Evolutionary conservation across 2,113 vertebrate genomes (phyloP).

Genomic region (Mesitornis unicolor): DNA sequence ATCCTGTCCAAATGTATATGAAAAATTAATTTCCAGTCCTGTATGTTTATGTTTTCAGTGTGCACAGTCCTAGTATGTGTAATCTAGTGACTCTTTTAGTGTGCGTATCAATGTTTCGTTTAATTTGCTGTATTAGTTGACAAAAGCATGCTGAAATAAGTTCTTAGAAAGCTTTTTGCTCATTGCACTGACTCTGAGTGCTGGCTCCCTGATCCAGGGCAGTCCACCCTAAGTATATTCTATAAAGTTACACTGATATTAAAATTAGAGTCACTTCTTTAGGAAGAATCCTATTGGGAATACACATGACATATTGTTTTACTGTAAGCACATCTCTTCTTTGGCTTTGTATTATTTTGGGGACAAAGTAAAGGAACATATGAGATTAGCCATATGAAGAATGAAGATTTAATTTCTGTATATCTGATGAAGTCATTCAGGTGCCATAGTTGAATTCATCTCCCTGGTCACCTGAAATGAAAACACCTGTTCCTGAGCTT

Average conservation of each 20-base stretch:
- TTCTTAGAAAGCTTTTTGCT: not conserved
- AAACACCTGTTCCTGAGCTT: constrained; percentile 43
- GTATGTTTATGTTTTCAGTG: not conserved
- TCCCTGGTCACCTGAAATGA: constrained; percentile 45
- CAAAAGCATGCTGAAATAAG: not conserved
- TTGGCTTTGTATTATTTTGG: not conserved
- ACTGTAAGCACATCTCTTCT: not conserved
- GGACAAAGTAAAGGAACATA: not conserved
- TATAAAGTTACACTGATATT: not conserved
- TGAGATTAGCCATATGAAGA: not conserved
- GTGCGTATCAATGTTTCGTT: not conserved
- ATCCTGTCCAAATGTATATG: not conserved
- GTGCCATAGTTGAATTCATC: constrained; percentile 46
- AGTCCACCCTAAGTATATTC: not conserved
- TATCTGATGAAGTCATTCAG: constrained; percentile 26
- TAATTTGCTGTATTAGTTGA: not conserved
- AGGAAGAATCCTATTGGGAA: not conserved
- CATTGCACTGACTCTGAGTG: not conserved
- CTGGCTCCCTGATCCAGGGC: not conserved
- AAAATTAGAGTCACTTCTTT: not conserved
- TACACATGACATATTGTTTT: not conserved
- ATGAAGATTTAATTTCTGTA: constrained; percentile 47
- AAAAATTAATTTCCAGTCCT: not conserved
- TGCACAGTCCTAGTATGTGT: not conserved
- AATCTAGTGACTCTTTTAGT: not conserved